Evolutionary conservation across 2,113 vertebrate genomes (phyloP).

Genomic region (Morone saxatilis): DNA sequence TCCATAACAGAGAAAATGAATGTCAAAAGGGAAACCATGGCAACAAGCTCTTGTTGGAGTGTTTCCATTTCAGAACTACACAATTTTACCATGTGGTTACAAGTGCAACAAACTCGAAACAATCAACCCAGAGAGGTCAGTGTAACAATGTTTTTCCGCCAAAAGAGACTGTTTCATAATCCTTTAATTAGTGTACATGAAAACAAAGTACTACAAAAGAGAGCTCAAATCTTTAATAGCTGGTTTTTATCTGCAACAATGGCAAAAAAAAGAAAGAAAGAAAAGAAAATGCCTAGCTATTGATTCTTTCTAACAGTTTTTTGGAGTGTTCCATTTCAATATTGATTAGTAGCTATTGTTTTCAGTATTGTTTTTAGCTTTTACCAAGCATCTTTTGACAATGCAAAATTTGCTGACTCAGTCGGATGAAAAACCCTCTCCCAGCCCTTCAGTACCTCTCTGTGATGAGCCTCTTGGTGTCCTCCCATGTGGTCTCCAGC

Average conservation of each 20-base stretch:
- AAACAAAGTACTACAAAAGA: not conserved
- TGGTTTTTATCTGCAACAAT: not conserved
- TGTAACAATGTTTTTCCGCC: not conserved
- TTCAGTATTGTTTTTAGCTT: not conserved
- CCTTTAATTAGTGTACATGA: not conserved
- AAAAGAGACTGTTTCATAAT: not conserved
- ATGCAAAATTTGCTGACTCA: not conserved
- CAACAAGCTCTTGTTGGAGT: not conserved
- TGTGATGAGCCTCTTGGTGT: slow-evolving; percentile 90
- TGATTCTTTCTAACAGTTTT: not conserved
- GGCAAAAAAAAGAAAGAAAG: not conserved
- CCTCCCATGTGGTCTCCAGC: slow-evolving; percentile 91
- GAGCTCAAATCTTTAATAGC: not conserved
- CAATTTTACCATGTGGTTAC: not conserved
- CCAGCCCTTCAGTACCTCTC: slow-evolving; percentile 86
- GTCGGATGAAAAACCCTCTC: not conserved
- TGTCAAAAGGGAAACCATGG: not conserved
- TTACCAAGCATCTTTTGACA: not conserved
- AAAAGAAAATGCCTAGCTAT: not conserved
- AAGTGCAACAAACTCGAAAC: not conserved
- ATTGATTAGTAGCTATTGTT: not conserved
- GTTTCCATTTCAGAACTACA: not conserved
- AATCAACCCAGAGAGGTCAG: not conserved
- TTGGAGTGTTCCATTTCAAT: not conserved
- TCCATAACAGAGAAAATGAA: not conserved